These are phyloP conservation scores for Cephus runcator DNA, from an alignment of 2,888 invertebrate species.

Conservation along the genomic window DNA sequence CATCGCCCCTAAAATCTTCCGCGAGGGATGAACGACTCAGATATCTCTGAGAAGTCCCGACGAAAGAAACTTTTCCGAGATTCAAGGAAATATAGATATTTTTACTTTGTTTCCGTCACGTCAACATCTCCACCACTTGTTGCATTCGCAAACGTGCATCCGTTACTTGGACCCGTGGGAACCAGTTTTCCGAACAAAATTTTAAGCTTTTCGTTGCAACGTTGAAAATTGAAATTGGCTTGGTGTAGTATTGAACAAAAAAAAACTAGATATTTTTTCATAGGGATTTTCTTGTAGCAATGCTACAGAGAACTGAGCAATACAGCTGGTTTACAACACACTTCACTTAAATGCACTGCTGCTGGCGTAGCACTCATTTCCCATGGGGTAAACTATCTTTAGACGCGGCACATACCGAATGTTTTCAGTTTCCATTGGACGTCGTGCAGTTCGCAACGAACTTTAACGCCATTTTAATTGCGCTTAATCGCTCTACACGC, in stretches of 20 bases:
- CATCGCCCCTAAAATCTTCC: neutral
- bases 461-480: neutral
- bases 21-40: neutral
- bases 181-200: neutral
- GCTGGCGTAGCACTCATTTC: neutral
- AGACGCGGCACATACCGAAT: neutral
- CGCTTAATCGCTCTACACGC: neutral
- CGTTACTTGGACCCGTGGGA: neutral
- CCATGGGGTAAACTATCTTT: neutral
- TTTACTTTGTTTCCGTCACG: neutral
- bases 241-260: neutral
- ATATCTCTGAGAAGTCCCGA: no score
- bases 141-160: neutral
- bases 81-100: neutral
- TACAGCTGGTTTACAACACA: neutral
- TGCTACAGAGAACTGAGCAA: neutral
- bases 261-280: neutral
- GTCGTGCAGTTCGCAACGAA: neutral
- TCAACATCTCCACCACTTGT: neutral
- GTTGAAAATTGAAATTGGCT: neutral
- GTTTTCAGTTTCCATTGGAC: neutral
- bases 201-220: neutral
- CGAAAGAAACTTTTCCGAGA: neutral
- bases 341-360: neutral
- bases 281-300: neutral